A percentile compares a stretch with the other conserved stretches of the same genome.
These are phyloP conservation scores for Gymnoscopelus braueri DNA, from an alignment of 2,797 vertebrate genomes.

Conservation along the genomic window DNA sequence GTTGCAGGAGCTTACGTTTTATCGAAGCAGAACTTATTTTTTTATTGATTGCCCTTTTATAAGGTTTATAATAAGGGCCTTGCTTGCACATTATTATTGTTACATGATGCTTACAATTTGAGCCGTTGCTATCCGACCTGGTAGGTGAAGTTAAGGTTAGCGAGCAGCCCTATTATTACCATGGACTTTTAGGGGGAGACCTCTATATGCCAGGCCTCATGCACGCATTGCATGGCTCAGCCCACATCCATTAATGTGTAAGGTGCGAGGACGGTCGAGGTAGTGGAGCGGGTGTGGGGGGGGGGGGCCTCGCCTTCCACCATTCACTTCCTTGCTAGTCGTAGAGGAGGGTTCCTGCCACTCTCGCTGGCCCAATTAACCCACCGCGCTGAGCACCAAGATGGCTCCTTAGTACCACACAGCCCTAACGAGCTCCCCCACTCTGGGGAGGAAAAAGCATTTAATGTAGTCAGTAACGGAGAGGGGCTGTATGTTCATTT, in stretches of 20 bases:
- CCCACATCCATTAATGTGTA: no score
- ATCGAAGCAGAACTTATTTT: constrained; percentile 38
- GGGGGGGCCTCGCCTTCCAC: constrained; percentile 37
- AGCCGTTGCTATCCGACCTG: constrained; percentile 69
- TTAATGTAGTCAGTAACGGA: constrained; percentile 42
- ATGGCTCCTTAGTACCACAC: constrained; percentile 70
- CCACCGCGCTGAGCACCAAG: constrained; percentile 71
- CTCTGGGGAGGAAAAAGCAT: constrained; percentile 56
- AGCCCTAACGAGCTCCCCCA: constrained; percentile 69
- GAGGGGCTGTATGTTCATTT: constrained; percentile 51
- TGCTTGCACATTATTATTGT: constrained; percentile 71
- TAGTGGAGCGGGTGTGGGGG: no score
- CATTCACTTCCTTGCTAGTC: constrained; percentile 34
- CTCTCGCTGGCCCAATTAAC: constrained; percentile 76
- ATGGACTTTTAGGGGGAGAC: no score
- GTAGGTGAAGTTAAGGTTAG: constrained; percentile 36
- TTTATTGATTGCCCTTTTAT: constrained; percentile 63
- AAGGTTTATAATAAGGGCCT: constrained; percentile 55
- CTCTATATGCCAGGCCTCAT: no score
- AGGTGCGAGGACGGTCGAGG: no score
- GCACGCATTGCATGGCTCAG: no score
- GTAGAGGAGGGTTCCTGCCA: constrained; percentile 23
- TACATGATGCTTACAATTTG: constrained; percentile 67
- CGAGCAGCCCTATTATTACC: constrained; percentile 35
- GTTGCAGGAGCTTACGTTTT: constrained; percentile 25